Conservation (phyloP, 2,888 invertebrate genomes). For the Agrochola macilenta region DNA sequence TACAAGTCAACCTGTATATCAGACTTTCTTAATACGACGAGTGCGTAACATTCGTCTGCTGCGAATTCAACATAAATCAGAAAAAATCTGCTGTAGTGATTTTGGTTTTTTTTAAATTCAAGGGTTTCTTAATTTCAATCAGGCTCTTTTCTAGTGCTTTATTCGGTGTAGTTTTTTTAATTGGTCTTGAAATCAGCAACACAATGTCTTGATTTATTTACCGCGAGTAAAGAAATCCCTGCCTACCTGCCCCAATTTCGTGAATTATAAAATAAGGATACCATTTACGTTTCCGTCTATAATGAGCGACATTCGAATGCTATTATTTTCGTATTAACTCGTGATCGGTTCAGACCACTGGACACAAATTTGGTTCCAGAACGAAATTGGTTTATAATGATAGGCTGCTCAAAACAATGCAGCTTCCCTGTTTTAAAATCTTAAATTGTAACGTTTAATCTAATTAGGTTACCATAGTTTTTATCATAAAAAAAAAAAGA, state of each 20-base stretch:
- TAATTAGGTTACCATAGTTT: background rate
- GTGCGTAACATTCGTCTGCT: background rate
- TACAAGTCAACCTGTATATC: too few species aligned
- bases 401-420: slow-evolving; percentile 73
- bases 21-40: background rate
- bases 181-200: background rate
- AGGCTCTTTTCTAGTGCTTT: background rate
- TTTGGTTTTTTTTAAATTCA: background rate
- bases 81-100: background rate
- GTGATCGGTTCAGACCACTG: slow-evolving; percentile 84
- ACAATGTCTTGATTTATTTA: background rate
- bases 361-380: slow-evolving; percentile 77
- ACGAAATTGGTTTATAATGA: slow-evolving; percentile 85
- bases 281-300: slow-evolving; percentile 79
- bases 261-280: slow-evolving; percentile 55
- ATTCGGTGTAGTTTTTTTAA: background rate
- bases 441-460: slow-evolving; percentile 1
- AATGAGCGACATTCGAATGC: slow-evolving; percentile 84
- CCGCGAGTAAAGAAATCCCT: background rate
- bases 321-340: slow-evolving; percentile 89
- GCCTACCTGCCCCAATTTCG: slow-evolving; percentile 49
- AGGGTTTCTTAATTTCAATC: background rate
- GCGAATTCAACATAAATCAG: background rate
- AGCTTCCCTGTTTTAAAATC: slow-evolving; percentile 66
- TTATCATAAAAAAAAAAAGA: too few species aligned